These are phyloP conservation scores for Anguilla obscura DNA, from an alignment of 2,797 vertebrate genomes.

Conservation along the genomic window DNA sequence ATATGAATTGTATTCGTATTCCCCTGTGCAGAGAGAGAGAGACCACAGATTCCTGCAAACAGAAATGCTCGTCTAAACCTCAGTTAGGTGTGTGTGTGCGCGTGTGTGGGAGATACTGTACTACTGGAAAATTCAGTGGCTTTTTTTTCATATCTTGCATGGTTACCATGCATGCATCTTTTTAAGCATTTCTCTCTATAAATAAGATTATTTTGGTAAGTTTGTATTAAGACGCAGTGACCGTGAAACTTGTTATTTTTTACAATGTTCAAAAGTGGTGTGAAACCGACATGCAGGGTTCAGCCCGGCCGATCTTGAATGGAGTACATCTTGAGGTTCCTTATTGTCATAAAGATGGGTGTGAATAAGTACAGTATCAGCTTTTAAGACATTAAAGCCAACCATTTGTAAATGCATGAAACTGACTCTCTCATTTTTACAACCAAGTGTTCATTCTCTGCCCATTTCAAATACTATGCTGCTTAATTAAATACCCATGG, in stretches of 20 bases:
- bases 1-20: conserved; percentile 36
- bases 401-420: conserved; percentile 49
- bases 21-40: conserved; percentile 37
- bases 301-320: conserved; percentile 63
- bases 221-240: conserved; percentile 79
- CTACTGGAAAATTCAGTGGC: conserved; percentile 55
- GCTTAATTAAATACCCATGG: neutral
- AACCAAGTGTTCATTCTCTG: neutral
- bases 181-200: conserved; percentile 74
- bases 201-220: conserved; percentile 80
- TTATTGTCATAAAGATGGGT: conserved; percentile 49
- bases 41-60: conserved; percentile 31
- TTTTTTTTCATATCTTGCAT: conserved; percentile 63
- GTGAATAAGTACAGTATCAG: conserved; percentile 53
- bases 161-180: conserved; percentile 76
- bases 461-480: conserved; percentile 53
- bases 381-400: conserved; percentile 57
- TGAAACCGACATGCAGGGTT: conserved; percentile 64
- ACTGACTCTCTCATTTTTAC: neutral
- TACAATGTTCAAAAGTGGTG: conserved; percentile 70
- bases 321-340: conserved; percentile 46
- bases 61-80: conserved; percentile 44
- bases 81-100: conserved; percentile 36
- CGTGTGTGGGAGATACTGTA: conserved; percentile 39
- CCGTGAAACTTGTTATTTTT: conserved; percentile 76